These are phyloP conservation scores for Cassiopea xamachana DNA, from an alignment of 30 jellyfish, hydroid and myxozoan species.

Conservation along the genomic window DNA sequence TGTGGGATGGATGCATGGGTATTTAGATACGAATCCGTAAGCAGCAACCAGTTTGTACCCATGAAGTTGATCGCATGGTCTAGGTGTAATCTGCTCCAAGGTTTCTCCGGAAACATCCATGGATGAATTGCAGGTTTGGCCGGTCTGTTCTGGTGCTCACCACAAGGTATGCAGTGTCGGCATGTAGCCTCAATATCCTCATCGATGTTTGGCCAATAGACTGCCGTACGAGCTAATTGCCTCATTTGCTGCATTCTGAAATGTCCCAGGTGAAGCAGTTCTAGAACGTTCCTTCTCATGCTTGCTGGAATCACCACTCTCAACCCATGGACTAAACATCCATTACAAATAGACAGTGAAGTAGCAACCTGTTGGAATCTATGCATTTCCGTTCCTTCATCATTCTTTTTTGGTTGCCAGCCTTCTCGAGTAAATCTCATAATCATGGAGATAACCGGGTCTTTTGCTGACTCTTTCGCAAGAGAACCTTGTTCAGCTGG, in stretches of 20 bases:
- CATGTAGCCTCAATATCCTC: constrained; percentile 40
- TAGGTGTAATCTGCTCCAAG: constrained; percentile 60
- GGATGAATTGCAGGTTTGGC: constrained; percentile 45
- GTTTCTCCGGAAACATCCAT: constrained; percentile 53
- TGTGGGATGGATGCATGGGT: constrained; percentile 48
- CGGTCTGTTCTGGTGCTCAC: constrained; percentile 29
- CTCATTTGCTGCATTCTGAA: constrained; percentile 31
- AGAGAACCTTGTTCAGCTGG: constrained; percentile 20
- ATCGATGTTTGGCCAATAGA: constrained; percentile 65
- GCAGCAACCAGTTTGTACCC: constrained; percentile 62
- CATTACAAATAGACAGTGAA: constrained; percentile 13
- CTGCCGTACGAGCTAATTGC: constrained; percentile 37
- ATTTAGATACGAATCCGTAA: constrained; percentile 44
- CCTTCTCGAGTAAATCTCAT: constrained; percentile 19
- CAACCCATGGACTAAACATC: constrained; percentile 21
- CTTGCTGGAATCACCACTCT: constrained; percentile 47
- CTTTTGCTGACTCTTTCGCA: constrained; percentile 31
- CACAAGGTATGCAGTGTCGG: constrained; percentile 47
- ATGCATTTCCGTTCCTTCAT: constrained; percentile 13
- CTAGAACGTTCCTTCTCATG: neutral
- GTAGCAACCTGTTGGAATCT: constrained; percentile 4
- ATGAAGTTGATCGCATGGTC: constrained; percentile 33
- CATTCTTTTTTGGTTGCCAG: constrained; percentile 15
- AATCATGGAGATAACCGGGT: neutral
- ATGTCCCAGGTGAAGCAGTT: constrained; percentile 45